Percentiles rank a stretch among this genome's conserved stretches.
These are phyloP conservation scores for Pomacea maculata DNA, from an alignment of 1,140 invertebrate genomes.

Conservation along the genomic window DNA sequence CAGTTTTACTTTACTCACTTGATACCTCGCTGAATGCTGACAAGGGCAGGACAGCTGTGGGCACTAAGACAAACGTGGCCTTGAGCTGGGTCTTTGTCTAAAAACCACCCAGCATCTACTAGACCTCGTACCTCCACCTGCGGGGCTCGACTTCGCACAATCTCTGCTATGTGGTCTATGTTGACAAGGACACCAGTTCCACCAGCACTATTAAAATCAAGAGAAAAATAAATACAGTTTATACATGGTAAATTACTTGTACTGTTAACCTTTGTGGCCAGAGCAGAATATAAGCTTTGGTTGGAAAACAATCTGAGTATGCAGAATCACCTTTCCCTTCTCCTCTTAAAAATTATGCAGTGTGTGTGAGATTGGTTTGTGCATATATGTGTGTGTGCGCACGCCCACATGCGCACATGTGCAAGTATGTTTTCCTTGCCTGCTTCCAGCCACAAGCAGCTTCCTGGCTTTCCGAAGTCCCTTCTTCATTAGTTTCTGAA, in stretches of 20 bases:
- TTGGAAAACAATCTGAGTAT: too few relatives aligned
- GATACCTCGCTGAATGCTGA: conserved; percentile 80
- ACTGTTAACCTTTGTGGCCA: too few relatives aligned
- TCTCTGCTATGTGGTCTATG: conserved; percentile 80
- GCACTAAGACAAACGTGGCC: conserved; percentile 66
- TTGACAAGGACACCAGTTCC: conserved; percentile 92
- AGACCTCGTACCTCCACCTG: conserved; percentile 81
- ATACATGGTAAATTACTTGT: too few relatives aligned
- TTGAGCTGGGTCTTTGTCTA: conserved; percentile 81
- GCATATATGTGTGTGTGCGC: too few relatives aligned
- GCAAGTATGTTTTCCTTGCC: conserved; percentile 39
- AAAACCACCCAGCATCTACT: conserved; percentile 93
- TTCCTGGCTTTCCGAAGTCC: conserved; percentile 64
- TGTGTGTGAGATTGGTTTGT: too few relatives aligned
- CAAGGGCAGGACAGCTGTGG: conserved; percentile 69
- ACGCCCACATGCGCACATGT: too few relatives aligned
- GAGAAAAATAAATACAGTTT: too few relatives aligned
- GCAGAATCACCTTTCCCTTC: too few relatives aligned
- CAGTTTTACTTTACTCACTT: conserved; percentile 61
- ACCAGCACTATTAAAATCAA: conserved; percentile 76
- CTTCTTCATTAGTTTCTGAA: conserved; percentile 72
- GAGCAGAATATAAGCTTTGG: too few relatives aligned
- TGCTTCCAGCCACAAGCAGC: conserved; percentile 74
- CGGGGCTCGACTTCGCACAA: conserved; percentile 67
- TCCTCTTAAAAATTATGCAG: too few relatives aligned